Evolutionary conservation across 2,888 invertebrate species (phyloP).

Genomic region (Plebejus anna): DNA sequence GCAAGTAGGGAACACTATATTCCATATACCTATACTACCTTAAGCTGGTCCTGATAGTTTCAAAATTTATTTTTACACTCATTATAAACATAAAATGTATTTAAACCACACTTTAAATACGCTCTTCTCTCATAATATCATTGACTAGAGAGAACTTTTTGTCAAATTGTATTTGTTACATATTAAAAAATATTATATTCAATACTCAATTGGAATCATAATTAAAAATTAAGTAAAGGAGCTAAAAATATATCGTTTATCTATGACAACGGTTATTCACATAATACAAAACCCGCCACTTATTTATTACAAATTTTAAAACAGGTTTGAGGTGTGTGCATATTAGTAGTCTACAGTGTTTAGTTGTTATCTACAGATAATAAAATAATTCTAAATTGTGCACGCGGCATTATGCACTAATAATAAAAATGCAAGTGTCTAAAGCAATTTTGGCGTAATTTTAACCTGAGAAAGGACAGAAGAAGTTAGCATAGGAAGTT

Average conservation of each 20-base stretch:
- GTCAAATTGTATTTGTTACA: neutral
- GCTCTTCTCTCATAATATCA: neutral
- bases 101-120: neutral
- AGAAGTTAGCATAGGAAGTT: too few species aligned
- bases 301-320: neutral
- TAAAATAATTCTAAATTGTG: too few species aligned
- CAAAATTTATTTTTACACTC: too few species aligned
- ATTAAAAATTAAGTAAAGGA: neutral
- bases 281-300: neutral
- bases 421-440: neutral
- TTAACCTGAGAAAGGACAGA: too few species aligned
- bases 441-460: neutral
- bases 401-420: too few species aligned
- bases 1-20: too few species aligned
- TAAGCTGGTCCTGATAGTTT: too few species aligned
- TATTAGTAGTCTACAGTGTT: neutral
- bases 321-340: neutral
- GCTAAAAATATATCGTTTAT: conserved; percentile 2
- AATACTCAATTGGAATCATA: neutral
- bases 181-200: neutral
- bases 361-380: too few species aligned
- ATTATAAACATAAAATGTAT: neutral
- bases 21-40: too few species aligned
- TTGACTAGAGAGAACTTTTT: neutral
- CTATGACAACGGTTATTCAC: neutral